These are phyloP conservation scores for Montipora efflorescens DNA, from an alignment of 64 coral and sea anemone species.

Conservation along the genomic window DNA sequence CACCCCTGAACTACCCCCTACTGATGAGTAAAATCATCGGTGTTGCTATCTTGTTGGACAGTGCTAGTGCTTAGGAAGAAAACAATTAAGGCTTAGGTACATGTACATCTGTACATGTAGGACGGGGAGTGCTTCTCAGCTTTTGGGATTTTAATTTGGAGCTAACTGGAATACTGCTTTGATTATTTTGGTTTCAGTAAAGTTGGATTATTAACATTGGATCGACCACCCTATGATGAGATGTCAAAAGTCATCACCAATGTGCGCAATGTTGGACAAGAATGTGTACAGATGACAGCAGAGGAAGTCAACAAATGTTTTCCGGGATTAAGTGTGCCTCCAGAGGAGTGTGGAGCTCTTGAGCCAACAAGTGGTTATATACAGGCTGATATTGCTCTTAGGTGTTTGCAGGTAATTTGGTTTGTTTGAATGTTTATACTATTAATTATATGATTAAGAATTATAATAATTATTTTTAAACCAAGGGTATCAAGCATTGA, in stretches of 20 bases:
- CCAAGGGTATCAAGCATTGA: too few relatives aligned
- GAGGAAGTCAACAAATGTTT: constrained; percentile 38
- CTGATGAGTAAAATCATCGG: too few relatives aligned
- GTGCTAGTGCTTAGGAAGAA: too few relatives aligned
- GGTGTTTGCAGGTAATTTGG: constrained; percentile 42
- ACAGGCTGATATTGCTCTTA: constrained; percentile 41
- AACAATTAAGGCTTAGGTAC: too few relatives aligned
- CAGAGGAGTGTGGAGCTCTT: constrained; percentile 15
- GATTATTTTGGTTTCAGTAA: constrained; percentile 36
- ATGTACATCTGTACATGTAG: neutral
- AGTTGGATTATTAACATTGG: constrained; percentile 48
- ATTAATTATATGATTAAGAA: too few relatives aligned
- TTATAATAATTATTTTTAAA: too few relatives aligned
- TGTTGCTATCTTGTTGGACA: too few relatives aligned
- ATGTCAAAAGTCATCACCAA: constrained; percentile 10
- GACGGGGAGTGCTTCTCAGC: too few relatives aligned
- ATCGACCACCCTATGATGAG: constrained; percentile 40
- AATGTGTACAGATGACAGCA: constrained; percentile 37
- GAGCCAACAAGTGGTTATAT: constrained; percentile 54
- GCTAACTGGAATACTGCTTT: neutral
- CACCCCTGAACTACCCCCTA: too few relatives aligned
- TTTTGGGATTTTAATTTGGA: neutral
- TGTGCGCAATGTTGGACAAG: constrained; percentile 38
- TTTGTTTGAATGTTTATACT: neutral
- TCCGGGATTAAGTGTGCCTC: constrained; percentile 38